phyloP scores from a whole-genome alignment of 2,113 vertebrate genomes.

The Zingel zingel region DNA sequence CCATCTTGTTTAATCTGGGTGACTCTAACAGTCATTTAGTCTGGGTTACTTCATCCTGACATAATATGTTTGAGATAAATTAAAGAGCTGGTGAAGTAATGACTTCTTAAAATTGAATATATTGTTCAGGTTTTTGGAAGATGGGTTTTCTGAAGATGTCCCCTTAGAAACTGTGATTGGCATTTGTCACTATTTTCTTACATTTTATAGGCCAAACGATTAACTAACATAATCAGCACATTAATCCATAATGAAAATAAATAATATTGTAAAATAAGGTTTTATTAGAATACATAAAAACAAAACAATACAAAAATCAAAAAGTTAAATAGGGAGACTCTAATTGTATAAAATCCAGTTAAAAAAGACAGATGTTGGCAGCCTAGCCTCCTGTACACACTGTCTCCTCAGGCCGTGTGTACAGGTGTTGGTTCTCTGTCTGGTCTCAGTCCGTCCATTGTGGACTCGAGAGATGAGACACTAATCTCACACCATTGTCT shows the following conservation, averaged over 20 bases:
- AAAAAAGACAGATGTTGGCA: neutral
- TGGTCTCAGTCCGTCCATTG: neutral
- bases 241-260: neutral
- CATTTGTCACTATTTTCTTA: neutral
- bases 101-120: neutral
- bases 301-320: neutral
- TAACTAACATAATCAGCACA: neutral
- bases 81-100: too few relatives aligned
- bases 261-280: neutral
- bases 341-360: neutral
- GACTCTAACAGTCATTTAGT: neutral
- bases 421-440: neutral
- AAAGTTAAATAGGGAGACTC: neutral
- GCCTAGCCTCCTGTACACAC: neutral
- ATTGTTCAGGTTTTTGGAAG: neutral
- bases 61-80: too few relatives aligned
- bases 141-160: neutral
- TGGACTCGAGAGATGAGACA: neutral
- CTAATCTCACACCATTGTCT: slow-evolving; percentile 4
- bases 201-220: neutral
- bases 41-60: neutral
- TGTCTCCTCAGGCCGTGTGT: neutral
- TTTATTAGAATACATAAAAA: too few relatives aligned
- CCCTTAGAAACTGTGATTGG: neutral
- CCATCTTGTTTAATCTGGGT: neutral